Percentiles rank a stretch among this genome's conserved stretches.
phyloP scores from a whole-genome alignment of 2,113 vertebrate species.

The Mungos mungo region DNA sequence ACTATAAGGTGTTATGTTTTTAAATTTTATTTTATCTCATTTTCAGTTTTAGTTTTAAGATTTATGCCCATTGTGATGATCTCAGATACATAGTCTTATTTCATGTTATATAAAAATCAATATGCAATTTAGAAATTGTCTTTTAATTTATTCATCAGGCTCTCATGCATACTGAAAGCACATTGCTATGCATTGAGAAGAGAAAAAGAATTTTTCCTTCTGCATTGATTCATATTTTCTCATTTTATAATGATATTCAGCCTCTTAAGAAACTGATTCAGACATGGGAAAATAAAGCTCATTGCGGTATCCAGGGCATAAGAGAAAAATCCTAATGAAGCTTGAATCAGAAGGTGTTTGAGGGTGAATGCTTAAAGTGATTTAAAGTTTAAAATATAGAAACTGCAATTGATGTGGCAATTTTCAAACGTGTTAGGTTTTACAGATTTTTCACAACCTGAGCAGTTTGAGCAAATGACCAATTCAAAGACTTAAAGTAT shows the following conservation, averaged over 20 bases:
- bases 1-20: not conserved
- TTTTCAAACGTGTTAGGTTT: slow-evolving; percentile 63
- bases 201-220: slow-evolving; percentile 59
- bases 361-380: slow-evolving; percentile 58
- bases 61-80: slow-evolving; percentile 23
- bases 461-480: slow-evolving; percentile 70
- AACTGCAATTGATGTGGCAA: slow-evolving; percentile 38
- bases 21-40: not conserved
- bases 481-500: slow-evolving; percentile 57
- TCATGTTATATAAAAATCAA: slow-evolving; percentile 72
- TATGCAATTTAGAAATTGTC: slow-evolving; percentile 78
- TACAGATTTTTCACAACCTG: slow-evolving; percentile 61
- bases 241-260: slow-evolving; percentile 71
- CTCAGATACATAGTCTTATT: slow-evolving; percentile 32
- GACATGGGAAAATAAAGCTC: slow-evolving; percentile 58
- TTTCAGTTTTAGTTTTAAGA: slow-evolving; percentile 52
- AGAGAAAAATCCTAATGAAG: slow-evolving; percentile 73
- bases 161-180: slow-evolving; percentile 68
- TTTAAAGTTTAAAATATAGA: slow-evolving; percentile 61
- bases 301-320: slow-evolving; percentile 25
- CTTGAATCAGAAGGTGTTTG: slow-evolving; percentile 65
- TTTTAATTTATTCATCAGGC: slow-evolving; percentile 79
- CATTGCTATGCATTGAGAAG: slow-evolving; percentile 41
- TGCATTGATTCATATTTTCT: slow-evolving; percentile 74
- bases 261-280: slow-evolving; percentile 76